Evolutionary conservation across 2,888 invertebrate species (phyloP), one percentile per base, ranked within the genome.

Genomic region (Chrysodeixis includens): DNA sequence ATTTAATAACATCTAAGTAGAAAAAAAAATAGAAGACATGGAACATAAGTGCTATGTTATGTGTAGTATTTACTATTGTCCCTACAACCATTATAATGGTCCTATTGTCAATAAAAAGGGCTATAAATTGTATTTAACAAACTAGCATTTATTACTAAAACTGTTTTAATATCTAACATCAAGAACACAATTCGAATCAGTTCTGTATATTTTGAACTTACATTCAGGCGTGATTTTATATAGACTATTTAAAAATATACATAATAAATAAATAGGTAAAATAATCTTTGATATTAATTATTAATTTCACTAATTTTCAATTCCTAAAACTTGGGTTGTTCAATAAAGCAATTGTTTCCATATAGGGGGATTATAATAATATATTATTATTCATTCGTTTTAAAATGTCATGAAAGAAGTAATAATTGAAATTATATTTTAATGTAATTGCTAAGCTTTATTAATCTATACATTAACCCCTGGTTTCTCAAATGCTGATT

Each of bases 151-250:
- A 71, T 62, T 65, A 49, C 67, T 57, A 30, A 30, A 54, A 53
- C 30, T 60, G 66, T 61, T 65, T 51, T 74, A 71, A 62, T 66
- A 72, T 76, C 73, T 74, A 76, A 73, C 69, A 55, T 56, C 44
- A 18, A 58, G 81, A 79, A 79, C 79, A 81, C 81, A 79, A 79
- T 72, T 16, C 58, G 78, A 70, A 72, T 81, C 81, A 79, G 78
- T 81, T 81, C 81, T 67, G 66, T 78, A 63, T 64, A 57, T 64
- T 71, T 80, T 78, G 78, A 77, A 78, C 71, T 74, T 74, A 80
- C 60, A 77, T 66, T 68, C 77, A 77, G 80, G 80, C 78, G 63
- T 78, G 70, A 70, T 69, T 66, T 65, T 61, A 71, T 62, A 53
- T 53, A 64, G 65, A 22, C 30, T 57, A 35, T 69, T 58, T 78